Conservation (phyloP, 2,888 invertebrate species). For the Calephelis perditalis region DNA sequence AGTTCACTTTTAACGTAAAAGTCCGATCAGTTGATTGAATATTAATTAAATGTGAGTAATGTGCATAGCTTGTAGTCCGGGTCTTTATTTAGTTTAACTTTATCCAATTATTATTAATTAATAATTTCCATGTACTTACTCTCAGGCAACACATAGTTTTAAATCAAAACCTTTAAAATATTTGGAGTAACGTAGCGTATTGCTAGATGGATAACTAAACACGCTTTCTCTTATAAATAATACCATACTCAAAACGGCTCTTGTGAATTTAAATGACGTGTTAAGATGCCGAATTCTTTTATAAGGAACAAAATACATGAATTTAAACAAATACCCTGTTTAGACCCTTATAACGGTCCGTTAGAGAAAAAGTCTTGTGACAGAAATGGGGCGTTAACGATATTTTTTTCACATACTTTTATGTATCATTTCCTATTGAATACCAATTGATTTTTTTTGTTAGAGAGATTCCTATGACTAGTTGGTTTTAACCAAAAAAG, state of each 20-base stretch:
- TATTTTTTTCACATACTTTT: too few species aligned
- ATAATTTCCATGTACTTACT: too few species aligned
- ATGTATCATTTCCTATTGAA: too few species aligned
- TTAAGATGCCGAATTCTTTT: conserved; percentile 49
- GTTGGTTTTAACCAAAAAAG: too few species aligned
- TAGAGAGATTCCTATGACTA: too few species aligned
- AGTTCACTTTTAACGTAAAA: neutral
- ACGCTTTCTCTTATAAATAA: neutral
- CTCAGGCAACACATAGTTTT: too few species aligned
- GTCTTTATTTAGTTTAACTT: too few species aligned
- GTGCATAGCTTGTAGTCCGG: neutral
- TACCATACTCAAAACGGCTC: conserved; percentile 31
- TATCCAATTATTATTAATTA: too few species aligned
- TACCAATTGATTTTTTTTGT: neutral
- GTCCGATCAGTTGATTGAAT: neutral
- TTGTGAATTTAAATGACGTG: conserved; percentile 54
- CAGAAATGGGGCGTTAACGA: neutral
- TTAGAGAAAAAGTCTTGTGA: conserved; percentile 19
- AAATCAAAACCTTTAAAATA: neutral
- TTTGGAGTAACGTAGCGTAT: neutral
- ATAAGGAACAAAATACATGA: conserved; percentile 44
- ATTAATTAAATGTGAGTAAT: neutral
- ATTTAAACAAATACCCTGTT: conserved; percentile 39
- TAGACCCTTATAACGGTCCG: conserved; percentile 32
- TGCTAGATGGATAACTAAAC: neutral